Percentiles rank a stretch among this genome's conserved stretches.
phyloP scores from a whole-genome alignment of 2,113 vertebrate species.

The Sorex fumeus region DNA sequence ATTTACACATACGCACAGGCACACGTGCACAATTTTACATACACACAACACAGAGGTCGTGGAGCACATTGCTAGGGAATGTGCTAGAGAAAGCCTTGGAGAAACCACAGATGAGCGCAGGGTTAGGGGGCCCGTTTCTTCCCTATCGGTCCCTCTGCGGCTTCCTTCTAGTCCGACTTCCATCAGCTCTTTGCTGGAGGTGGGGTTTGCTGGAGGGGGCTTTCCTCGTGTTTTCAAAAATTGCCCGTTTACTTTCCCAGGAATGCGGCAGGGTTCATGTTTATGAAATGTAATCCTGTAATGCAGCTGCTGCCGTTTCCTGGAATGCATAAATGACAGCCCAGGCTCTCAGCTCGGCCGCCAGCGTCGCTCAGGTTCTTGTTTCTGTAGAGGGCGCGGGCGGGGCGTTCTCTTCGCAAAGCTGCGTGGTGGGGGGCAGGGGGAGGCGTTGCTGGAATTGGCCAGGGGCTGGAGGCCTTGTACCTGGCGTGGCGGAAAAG shows the following conservation, averaged over 20 bases:
- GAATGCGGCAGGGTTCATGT: background rate
- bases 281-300: background rate
- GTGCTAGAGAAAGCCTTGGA: no score
- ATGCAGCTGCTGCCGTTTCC: background rate
- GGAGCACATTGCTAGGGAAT: no score
- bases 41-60: no score
- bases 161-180: background rate
- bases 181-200: background rate
- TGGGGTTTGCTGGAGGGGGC: background rate
- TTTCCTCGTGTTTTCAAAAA: background rate
- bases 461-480: background rate
- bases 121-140: accelerated
- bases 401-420: no score
- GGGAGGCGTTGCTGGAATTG: background rate
- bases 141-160: accelerated
- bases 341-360: background rate
- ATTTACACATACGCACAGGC: no score
- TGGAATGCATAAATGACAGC: background rate
- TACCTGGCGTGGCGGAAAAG: no score
- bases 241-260: background rate
- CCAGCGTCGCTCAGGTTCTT: background rate
- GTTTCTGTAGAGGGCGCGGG: background rate
- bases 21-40: no score
- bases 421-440: no score
- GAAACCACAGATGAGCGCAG: no score